Base-by-base conservation (phyloP, 2,797 vertebrate species). In the Protosalanx chinensis region DNA sequence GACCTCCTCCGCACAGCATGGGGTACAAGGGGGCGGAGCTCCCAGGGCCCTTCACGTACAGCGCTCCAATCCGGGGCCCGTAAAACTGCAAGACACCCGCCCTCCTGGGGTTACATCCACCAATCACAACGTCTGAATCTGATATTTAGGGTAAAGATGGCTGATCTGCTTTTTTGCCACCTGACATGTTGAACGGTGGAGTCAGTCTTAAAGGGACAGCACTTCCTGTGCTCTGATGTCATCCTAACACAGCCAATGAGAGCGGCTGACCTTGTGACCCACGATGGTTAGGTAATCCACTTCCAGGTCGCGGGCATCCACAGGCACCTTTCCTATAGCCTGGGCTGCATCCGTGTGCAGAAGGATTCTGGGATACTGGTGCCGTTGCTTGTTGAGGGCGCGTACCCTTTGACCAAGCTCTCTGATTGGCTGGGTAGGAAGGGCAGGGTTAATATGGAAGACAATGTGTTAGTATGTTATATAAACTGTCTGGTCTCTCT, bases 221-320 rank as follows among this genome's bases (percentile, higher is more conserved):
- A 2, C 51, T 56, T n/a, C 13, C 51, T 56, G 51, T 56, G 6
- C 18, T 56, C 18, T 56, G 51, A 6, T 56, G 51, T 56, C 15
- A 56, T 56, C 51, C 51, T 56, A 5, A 56, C 15, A 1, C 51
- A 56, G 15, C 51, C 51, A 56, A n/a, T 56, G 18, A 41, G n/a
- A 65, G 57, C 20, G 20, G 16, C 79, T 70, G 57, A 97, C 98
- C 95, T 99, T 99, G 91, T 99, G 97, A 27, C 97, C 97, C 62
- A 98, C 98, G 0, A 99, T 85, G 6, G 97, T 99, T 63, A 99
- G 91, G 77, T 95, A 98, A 89, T 99, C 95, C 87, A 97, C 95
- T 0, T 91, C 94, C 64, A 99, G 92, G 4, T 96, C 95, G 70
- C 87, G 88, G 70, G 93, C 94, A 0, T 98, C 93, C 41, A 99